A percentile compares a stretch with the other conserved stretches of the same genome.
Evolutionary conservation across 2,888 invertebrate species (phyloP).

Genomic region (Apocheima hispidaria): DNA sequence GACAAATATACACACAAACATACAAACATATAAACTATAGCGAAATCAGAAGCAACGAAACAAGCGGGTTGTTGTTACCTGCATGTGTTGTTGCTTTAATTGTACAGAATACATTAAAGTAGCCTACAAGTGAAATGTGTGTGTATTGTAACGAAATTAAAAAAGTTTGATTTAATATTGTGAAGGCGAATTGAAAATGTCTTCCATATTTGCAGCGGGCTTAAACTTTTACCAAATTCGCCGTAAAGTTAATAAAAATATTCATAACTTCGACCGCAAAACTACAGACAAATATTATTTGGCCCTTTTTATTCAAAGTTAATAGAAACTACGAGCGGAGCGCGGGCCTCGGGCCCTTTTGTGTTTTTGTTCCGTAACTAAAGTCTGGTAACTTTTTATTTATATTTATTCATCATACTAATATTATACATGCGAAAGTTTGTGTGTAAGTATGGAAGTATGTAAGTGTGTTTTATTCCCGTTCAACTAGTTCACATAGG

Average conservation of each 20-base stretch:
- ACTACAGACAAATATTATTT: slow-evolving; percentile 13
- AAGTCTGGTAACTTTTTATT: slow-evolving; percentile 11
- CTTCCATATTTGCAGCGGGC: neutral
- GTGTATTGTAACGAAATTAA: no score
- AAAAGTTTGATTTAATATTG: neutral
- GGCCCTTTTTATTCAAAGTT: slow-evolving; percentile 14
- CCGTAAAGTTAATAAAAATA: slow-evolving; percentile 17
- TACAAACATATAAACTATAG: no score
- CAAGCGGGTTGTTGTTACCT: neutral
- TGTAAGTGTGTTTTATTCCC: no score
- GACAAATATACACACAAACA: no score
- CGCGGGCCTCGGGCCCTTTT: slow-evolving; percentile 11
- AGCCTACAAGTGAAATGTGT: no score
- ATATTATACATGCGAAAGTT: no score
- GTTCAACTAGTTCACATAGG: no score
- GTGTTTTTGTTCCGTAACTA: slow-evolving; percentile 19
- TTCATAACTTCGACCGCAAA: slow-evolving; percentile 16
- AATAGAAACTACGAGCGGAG: slow-evolving; percentile 14
- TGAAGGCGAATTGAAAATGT: neutral
- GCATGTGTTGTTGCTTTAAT: no score
- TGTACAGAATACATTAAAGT: no score
- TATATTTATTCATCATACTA: no score
- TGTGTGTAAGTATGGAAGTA: no score
- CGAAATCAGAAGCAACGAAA: neutral
- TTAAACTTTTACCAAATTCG: neutral